Percentiles rank a stretch among this genome's conserved stretches.
Conservation (phyloP, 2,888 invertebrate genomes). For the Eilema caniola region DNA sequence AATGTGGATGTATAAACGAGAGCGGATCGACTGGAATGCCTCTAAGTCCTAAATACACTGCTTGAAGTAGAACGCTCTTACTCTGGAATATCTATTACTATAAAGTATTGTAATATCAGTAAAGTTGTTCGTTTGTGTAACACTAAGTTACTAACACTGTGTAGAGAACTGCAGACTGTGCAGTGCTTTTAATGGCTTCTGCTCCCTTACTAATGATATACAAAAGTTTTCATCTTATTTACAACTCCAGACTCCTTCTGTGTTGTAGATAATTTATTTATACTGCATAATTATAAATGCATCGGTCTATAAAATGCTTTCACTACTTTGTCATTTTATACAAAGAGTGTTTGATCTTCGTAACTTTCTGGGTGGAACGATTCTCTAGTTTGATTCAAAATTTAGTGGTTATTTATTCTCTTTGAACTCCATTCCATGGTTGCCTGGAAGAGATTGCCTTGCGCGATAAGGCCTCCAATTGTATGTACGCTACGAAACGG, state of each 20-base stretch:
- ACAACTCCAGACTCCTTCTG: neutral
- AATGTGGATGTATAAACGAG: neutral
- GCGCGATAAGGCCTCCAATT: too few species aligned
- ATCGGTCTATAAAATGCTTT: too few species aligned
- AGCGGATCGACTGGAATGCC: neutral
- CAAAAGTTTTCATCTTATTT: conserved; percentile 3
- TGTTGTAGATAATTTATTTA: neutral
- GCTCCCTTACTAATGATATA: neutral
- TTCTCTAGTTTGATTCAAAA: rapidly evolving
- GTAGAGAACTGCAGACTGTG: neutral
- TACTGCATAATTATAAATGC: too few species aligned
- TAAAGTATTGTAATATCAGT: conserved; percentile 9
- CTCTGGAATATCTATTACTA: neutral
- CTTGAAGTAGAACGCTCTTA: neutral
- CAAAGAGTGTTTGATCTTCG: too few species aligned
- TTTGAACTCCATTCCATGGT: too few species aligned
- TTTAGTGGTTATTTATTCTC: too few species aligned
- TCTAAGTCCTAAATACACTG: neutral
- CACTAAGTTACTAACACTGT: neutral
- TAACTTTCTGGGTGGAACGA: too few species aligned
- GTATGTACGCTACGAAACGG: too few species aligned
- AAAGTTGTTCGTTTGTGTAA: neutral
- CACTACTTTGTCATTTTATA: too few species aligned
- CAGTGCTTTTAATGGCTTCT: neutral
- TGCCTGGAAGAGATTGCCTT: too few species aligned